These are phyloP conservation scores for Melitaea cinxia DNA, from an alignment of 1,140 invertebrate genomes.

Conservation along the genomic window DNA sequence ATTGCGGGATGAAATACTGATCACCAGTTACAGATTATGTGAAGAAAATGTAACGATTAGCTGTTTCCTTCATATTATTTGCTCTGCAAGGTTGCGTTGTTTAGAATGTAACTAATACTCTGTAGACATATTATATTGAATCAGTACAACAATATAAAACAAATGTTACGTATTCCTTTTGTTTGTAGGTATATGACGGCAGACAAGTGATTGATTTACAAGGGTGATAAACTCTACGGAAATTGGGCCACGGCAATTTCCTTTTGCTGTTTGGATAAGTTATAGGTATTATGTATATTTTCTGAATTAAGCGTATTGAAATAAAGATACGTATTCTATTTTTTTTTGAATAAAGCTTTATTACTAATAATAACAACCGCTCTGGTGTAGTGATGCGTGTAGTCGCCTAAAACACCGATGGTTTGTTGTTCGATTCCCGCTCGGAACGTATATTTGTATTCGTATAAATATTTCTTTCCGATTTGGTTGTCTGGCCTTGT, in stretches of 20 bases:
- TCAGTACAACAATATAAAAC: neutral
- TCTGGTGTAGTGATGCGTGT: too few species aligned
- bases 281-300: too few species aligned
- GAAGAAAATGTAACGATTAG: conserved; percentile 2
- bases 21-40: neutral
- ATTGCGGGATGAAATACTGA: neutral
- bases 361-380: too few species aligned
- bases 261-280: too few species aligned
- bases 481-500: too few species aligned
- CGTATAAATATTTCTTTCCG: too few species aligned
- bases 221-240: neutral
- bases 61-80: neutral
- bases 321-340: too few species aligned
- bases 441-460: too few species aligned
- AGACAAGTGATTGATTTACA: neutral
- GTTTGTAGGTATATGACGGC: neutral
- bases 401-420: too few species aligned
- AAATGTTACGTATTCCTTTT: neutral
- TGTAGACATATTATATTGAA: neutral
- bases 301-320: too few species aligned
- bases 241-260: neutral
- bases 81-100: neutral
- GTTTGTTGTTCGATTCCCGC: too few species aligned
- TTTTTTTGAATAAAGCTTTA: too few species aligned
- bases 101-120: neutral